A percentile compares a stretch with the other conserved stretches of the same genome.
phyloP scores from a whole-genome alignment of 2,113 vertebrate species.

The Rhinoptilus africanus region DNA sequence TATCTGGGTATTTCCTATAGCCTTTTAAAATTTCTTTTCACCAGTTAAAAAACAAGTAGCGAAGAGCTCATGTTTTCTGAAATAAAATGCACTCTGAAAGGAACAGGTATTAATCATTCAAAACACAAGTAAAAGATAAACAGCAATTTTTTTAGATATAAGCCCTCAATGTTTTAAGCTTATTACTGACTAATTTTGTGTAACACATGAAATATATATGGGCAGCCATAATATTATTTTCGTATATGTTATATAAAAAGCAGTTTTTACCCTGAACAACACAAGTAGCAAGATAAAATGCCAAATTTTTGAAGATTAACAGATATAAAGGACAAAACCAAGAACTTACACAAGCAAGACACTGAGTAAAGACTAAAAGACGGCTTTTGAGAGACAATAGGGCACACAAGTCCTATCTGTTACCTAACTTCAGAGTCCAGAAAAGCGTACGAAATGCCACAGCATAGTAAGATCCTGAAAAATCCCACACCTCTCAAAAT shows the following conservation, averaged over 20 bases:
- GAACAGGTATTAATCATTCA: not conserved
- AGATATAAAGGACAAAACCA: not conserved
- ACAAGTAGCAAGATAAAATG: not conserved
- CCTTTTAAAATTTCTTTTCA: not conserved
- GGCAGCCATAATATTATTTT: not conserved
- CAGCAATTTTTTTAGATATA: not conserved
- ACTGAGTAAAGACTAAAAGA: not conserved
- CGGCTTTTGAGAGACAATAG: not conserved
- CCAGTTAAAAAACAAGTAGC: not conserved
- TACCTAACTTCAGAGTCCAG: not conserved
- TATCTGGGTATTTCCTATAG: not conserved
- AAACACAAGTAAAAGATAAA: not conserved
- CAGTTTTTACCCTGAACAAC: not conserved
- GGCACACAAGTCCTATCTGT: not conserved
- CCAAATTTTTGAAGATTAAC: not conserved
- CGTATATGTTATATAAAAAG: not conserved
- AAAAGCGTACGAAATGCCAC: not conserved
- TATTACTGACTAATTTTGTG: not conserved
- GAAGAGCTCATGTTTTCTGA: not conserved
- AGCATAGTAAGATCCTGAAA: not conserved
- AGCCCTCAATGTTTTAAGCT: not conserved
- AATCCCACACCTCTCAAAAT: not conserved
- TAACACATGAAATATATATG: fast-evolving
- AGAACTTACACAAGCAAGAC: not conserved
- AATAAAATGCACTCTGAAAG: not conserved